phyloP scores from a whole-genome alignment of 2,797 vertebrate genomes.

The Hephaestus fuliginosus region DNA sequence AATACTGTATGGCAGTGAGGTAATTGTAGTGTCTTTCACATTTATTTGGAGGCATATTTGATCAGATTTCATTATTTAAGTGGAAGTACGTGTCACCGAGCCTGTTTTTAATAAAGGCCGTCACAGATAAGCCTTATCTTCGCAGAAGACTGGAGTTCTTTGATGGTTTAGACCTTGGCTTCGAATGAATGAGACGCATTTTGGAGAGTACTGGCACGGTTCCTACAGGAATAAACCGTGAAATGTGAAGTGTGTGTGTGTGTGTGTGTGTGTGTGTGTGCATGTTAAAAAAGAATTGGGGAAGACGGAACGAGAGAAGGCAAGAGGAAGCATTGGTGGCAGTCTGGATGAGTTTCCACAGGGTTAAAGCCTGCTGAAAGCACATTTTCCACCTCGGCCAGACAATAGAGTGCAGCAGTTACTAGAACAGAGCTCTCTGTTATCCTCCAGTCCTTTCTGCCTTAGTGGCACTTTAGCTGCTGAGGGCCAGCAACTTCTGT shows the following conservation, averaged over 20 bases:
- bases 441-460: slow-evolving; percentile 63
- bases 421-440: slow-evolving; percentile 70
- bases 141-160: slow-evolving; percentile 60
- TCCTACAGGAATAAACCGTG: slow-evolving; percentile 43
- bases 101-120: slow-evolving; percentile 15
- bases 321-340: slow-evolving; percentile 1
- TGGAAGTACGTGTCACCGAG: background rate
- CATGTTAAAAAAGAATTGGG: background rate
- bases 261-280: slow-evolving; percentile 18
- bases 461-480: slow-evolving; percentile 57
- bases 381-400: slow-evolving; percentile 59
- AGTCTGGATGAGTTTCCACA: slow-evolving; percentile 45
- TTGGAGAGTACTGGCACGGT: slow-evolving; percentile 62
- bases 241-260: slow-evolving; percentile 23
- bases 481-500: slow-evolving; percentile 56
- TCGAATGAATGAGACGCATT: slow-evolving; percentile 65
- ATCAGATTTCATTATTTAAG: background rate
- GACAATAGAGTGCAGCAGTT: slow-evolving; percentile 65
- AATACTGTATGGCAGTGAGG: background rate
- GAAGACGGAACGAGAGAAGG: background rate
- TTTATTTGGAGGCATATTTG: background rate
- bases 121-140: slow-evolving; percentile 38
- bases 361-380: slow-evolving; percentile 58
- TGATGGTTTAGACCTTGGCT: slow-evolving; percentile 61
- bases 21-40: background rate